These are phyloP conservation scores for Sinopyrophorus schimmeli DNA, from an alignment of 2,888 invertebrate genomes.

Conservation along the genomic window DNA sequence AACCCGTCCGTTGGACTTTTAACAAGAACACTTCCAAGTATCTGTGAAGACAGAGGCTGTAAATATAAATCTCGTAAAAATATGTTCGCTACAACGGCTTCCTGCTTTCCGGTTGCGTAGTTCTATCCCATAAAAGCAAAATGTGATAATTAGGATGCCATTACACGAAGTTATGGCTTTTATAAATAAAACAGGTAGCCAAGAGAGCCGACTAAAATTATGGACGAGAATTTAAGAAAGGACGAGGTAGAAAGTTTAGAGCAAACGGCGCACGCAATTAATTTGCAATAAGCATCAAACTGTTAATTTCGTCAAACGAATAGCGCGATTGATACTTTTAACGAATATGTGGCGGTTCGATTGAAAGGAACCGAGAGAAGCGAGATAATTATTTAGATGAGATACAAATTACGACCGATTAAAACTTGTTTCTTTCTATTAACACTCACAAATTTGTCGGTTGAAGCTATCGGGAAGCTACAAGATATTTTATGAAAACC, in stretches of 20 bases:
- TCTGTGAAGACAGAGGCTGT: constrained; percentile 14
- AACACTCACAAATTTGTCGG: constrained; percentile 21
- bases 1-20: background rate
- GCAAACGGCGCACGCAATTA: too few relatives aligned
- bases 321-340: too few relatives aligned
- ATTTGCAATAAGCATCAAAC: too few relatives aligned
- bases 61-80: constrained; percentile 25
- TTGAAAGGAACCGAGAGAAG: constrained; percentile 4
- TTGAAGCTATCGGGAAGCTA: constrained; percentile 22
- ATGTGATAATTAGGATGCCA: constrained; percentile 39
- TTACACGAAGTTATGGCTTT: constrained; percentile 32
- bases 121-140: constrained; percentile 33
- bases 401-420: constrained; percentile 9
- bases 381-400: constrained; percentile 20
- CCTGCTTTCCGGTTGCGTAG: constrained; percentile 18
- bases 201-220: constrained; percentile 12
- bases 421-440: constrained; percentile 24
- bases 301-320: too few relatives aligned
- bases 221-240: constrained; percentile 5
- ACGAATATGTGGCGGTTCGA: too few relatives aligned
- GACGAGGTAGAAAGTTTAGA: constrained; percentile 12
- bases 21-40: constrained; percentile 12
- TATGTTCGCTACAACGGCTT: constrained; percentile 11
- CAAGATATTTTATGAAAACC: constrained; percentile 28
- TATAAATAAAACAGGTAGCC: constrained; percentile 29